phyloP scores from a whole-genome alignment of 2,888 invertebrate genomes.

The Acanthosepion pharaonis region DNA sequence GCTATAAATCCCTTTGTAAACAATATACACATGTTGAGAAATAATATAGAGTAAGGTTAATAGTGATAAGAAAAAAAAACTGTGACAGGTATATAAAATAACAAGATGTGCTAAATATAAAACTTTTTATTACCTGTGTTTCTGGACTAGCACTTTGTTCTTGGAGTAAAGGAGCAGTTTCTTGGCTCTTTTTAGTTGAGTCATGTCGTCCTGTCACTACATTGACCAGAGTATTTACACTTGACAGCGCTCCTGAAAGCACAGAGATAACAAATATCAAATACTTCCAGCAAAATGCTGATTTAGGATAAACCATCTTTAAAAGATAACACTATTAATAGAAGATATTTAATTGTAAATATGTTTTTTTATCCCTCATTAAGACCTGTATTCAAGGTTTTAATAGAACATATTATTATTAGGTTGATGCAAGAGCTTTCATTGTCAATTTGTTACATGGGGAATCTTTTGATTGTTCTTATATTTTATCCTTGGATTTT shows the following conservation, averaged over 20 bases:
- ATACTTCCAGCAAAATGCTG: not conserved
- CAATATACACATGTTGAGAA: no score
- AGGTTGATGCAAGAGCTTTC: not conserved
- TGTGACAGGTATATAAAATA: not conserved
- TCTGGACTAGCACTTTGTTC: conserved; percentile 66
- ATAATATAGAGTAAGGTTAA: no score
- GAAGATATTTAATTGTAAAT: no score
- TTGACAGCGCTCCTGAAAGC: conserved; percentile 66
- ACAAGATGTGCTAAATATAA: not conserved
- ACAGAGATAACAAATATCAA: not conserved
- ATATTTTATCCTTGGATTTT: not conserved
- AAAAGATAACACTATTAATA: not conserved
- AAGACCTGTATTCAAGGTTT: not conserved
- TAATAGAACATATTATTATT: not conserved
- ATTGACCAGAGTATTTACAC: conserved; percentile 69
- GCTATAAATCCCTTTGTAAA: no score
- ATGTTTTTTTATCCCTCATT: not conserved
- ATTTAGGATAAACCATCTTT: not conserved
- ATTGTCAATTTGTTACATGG: not conserved
- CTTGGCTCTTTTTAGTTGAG: conserved; percentile 63
- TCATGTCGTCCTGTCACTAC: conserved; percentile 64
- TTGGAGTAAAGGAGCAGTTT: conserved; percentile 69
- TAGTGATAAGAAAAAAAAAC: not conserved
- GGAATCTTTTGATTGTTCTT: not conserved
- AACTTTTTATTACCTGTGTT: conserved; percentile 53